Evolutionary conservation across 2,888 invertebrate species (phyloP).

Genomic region (Leuctra nigra): DNA sequence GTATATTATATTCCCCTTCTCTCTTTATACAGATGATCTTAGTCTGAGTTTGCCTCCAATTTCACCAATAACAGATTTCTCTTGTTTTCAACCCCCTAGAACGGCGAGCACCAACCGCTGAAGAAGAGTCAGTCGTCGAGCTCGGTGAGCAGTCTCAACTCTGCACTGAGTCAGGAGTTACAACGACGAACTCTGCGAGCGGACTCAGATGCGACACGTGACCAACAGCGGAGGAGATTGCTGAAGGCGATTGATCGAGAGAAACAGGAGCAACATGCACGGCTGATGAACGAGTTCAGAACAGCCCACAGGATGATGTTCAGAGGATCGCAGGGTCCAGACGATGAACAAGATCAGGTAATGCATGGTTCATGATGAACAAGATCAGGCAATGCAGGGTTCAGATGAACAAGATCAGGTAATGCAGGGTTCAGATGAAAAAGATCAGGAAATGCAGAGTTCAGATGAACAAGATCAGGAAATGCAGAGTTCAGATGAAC

Average conservation of each 20-base stretch:
- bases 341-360: not conserved
- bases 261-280: slow-evolving; percentile 62
- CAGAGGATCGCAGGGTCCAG: not conserved
- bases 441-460: no score
- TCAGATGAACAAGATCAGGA: no score
- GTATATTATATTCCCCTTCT: no score
- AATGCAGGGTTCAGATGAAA: no score
- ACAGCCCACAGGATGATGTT: slow-evolving; percentile 86
- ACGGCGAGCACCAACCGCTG: slow-evolving; percentile 33
- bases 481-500: no score
- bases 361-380: not conserved
- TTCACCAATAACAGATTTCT: no score
- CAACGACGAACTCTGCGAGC: slow-evolving; percentile 40
- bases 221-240: slow-evolving; percentile 39
- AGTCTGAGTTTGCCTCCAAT: no score
- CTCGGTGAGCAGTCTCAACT: slow-evolving; percentile 50
- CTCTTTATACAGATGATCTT: no score
- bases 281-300: slow-evolving; percentile 82
- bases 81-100: no score
- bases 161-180: slow-evolving; percentile 63
- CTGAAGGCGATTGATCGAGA: slow-evolving; percentile 50
- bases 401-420: no score
- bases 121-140: slow-evolving; percentile 40
- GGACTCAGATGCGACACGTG: slow-evolving; percentile 37
- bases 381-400: not conserved